Conservation (phyloP, 2,113 vertebrate genomes). For the Baryphthengus martii region DNA sequence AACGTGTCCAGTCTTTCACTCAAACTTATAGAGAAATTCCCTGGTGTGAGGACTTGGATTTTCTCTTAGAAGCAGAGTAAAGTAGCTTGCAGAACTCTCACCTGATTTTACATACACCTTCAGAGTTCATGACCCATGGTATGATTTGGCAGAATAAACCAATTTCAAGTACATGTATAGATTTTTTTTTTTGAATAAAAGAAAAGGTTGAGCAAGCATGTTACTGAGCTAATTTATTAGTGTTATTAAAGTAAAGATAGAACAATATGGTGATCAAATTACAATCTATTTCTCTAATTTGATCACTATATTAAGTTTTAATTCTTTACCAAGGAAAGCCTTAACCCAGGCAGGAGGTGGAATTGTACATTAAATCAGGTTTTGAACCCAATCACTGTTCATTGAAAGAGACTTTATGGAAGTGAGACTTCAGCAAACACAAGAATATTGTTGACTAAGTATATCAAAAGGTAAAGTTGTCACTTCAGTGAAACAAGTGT, state of each 20-base stretch:
- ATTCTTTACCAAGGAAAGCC: background rate
- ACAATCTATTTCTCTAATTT: background rate
- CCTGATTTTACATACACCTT: background rate
- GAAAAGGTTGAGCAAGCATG: background rate
- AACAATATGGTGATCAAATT: background rate
- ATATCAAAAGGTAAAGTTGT: background rate
- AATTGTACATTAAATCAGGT: background rate
- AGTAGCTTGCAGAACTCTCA: background rate
- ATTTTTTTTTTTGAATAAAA: background rate
- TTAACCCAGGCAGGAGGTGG: background rate
- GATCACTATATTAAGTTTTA: background rate
- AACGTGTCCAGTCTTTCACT: background rate
- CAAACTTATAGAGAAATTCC: background rate
- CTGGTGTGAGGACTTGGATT: background rate
- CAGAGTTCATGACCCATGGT: background rate
- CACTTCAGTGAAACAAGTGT: background rate
- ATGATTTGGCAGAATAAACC: background rate
- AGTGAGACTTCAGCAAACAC: background rate
- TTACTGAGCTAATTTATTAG: background rate
- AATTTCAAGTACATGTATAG: background rate
- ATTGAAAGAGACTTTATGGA: background rate
- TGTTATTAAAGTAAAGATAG: background rate
- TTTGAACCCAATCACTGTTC: background rate
- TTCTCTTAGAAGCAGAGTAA: background rate
- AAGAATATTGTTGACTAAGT: background rate